phyloP scores from a whole-genome alignment of 2,113 vertebrate species.

The Hystrix cristata region DNA sequence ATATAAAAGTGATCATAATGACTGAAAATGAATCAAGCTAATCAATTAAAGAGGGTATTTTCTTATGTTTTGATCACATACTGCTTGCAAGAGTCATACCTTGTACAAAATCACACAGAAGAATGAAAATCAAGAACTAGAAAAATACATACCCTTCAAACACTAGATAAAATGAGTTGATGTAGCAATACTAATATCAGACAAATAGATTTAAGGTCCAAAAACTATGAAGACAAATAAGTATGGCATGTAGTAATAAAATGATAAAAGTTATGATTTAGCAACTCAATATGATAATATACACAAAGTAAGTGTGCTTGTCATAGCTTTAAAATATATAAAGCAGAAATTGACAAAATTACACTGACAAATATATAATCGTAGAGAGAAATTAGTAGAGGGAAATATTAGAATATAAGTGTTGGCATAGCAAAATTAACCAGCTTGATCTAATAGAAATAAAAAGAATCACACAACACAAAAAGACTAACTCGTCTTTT shows the following conservation, averaged over 20 bases:
- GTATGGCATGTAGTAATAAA: not conserved
- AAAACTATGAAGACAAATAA: not conserved
- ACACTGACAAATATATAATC: conserved; percentile 30
- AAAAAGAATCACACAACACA: conserved; percentile 33
- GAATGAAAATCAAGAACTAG: not conserved
- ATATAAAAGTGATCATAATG: not conserved
- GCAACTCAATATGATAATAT: not conserved
- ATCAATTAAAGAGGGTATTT: not conserved
- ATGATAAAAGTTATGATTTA: not conserved
- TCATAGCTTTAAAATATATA: conserved; percentile 5
- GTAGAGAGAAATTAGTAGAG: not conserved
- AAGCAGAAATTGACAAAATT: conserved; percentile 31
- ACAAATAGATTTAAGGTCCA: not conserved
- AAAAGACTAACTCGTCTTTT: conserved; percentile 41
- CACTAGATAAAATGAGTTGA: not conserved
- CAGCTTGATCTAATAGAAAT: not conserved
- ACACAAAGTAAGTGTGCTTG: not conserved
- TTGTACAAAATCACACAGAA: not conserved
- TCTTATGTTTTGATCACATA: not conserved
- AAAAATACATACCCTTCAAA: not conserved
- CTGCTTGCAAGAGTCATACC: not conserved
- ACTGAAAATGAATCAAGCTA: not conserved
- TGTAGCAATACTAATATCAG: not conserved
- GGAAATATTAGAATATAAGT: conserved; percentile 1
- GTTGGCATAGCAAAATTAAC: conserved; percentile 44